Evolutionary conservation across 2,113 vertebrate species (phyloP).

Genomic region (Clarias gariepinus): DNA sequence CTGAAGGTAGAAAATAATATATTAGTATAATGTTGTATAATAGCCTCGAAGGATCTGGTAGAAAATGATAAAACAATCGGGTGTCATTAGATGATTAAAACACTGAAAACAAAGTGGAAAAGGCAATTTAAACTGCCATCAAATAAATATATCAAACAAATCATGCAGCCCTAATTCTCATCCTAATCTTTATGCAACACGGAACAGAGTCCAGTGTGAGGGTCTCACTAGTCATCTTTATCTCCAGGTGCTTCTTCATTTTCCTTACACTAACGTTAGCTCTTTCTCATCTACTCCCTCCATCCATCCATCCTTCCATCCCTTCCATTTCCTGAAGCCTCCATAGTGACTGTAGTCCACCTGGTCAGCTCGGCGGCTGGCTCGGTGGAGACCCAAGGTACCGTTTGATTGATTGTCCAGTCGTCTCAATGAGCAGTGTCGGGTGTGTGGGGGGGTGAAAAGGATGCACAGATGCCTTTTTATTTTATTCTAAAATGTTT

Average conservation of each 20-base stretch:
- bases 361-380: slow-evolving; percentile 92
- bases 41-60: no score
- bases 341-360: slow-evolving; percentile 98
- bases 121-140: no score
- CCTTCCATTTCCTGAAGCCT: slow-evolving; percentile 87
- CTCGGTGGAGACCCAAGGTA: slow-evolving; percentile 94
- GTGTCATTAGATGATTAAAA: no score
- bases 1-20: no score
- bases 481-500: neutral
- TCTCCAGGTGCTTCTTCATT: slow-evolving; percentile 33
- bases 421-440: slow-evolving; percentile 51
- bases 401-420: slow-evolving; percentile 63
- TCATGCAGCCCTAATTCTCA: no score
- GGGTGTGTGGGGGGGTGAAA: slow-evolving; percentile 54
- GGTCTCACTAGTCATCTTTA: slow-evolving; percentile 41
- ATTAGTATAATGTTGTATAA: no score
- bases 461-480: slow-evolving; percentile 47
- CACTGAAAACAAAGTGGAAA: no score
- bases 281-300: slow-evolving; percentile 80
- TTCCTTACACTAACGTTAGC: slow-evolving; percentile 70
- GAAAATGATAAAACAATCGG: no score
- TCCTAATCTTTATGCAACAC: no score
- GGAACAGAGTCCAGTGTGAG: neutral
- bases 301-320: slow-evolving; percentile 71
- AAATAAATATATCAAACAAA: no score